Conservation (phyloP, 2,113 vertebrate species). For the Anoura caudifer region DNA sequence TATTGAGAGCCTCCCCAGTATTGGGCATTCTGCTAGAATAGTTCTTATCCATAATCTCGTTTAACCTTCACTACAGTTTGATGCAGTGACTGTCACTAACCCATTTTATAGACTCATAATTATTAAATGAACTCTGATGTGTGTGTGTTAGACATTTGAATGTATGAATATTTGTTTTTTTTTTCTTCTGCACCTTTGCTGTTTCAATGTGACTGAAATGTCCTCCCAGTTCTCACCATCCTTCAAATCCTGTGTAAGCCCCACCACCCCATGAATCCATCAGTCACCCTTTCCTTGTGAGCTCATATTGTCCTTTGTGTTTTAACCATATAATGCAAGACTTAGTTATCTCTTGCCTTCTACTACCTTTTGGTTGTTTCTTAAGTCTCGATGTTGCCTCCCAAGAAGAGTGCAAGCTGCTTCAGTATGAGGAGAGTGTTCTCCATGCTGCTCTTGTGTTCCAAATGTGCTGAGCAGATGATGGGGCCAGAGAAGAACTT, state of each 20-base stretch:
- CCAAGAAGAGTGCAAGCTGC: neutral
- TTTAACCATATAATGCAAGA: neutral
- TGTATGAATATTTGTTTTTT: neutral
- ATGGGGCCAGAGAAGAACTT: neutral
- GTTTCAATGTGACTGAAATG: neutral
- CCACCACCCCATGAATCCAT: neutral
- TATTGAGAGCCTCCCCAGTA: neutral
- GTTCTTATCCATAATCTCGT: neutral
- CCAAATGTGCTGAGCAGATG: neutral
- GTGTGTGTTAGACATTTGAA: neutral
- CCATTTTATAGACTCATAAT: neutral
- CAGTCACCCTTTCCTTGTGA: neutral
- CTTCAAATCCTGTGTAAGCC: neutral
- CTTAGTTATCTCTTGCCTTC: neutral
- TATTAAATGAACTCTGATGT: neutral
- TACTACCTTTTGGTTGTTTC: neutral
- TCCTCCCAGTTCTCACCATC: neutral
- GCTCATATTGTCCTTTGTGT: neutral
- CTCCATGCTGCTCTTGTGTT: neutral
- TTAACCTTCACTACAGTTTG: neutral
- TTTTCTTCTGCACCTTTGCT: neutral
- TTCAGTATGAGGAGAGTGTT: neutral
- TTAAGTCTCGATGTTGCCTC: neutral
- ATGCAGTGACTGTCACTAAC: neutral
- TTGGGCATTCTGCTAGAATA: neutral